Evolutionary conservation across 2,888 invertebrate genomes (phyloP).

Genomic region (Agrochola litura): DNA sequence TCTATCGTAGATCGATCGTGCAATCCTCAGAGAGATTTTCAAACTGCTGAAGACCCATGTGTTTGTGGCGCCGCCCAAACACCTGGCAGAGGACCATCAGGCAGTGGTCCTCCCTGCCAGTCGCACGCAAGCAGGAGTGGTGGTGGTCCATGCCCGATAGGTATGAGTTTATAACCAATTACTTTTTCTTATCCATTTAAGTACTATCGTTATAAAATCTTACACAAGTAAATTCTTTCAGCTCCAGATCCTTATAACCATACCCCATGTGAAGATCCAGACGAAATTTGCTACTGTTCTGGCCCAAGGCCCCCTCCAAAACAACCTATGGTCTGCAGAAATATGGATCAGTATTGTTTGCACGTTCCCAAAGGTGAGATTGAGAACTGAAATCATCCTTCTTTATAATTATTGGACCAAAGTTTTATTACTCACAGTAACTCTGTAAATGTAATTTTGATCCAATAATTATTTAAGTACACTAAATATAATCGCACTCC

Average conservation of each 20-base stretch:
- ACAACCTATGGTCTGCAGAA: conserved; percentile 81
- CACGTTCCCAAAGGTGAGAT: conserved; percentile 87
- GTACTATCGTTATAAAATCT: not conserved
- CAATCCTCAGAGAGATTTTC: conserved; percentile 78
- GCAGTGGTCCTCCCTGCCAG: conserved; percentile 60
- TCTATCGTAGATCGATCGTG: conserved; percentile 82
- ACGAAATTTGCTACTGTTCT: conserved; percentile 85
- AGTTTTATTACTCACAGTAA: conserved; percentile 9
- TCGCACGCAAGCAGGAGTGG: conserved; percentile 43
- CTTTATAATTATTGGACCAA: conserved; percentile 48
- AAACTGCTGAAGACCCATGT: conserved; percentile 81
- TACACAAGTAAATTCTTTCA: conserved; percentile 50
- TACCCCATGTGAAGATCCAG: conserved; percentile 83
- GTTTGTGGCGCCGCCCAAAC: conserved; percentile 79
- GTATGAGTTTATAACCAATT: conserved; percentile 63
- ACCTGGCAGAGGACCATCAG: conserved; percentile 46
- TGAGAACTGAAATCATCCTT: conserved; percentile 63
- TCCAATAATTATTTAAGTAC: conserved; percentile 24
- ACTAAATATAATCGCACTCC: not conserved
- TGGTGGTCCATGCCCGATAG: conserved; percentile 76
- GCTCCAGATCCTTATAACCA: conserved; percentile 79
- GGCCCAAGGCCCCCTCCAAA: conserved; percentile 78
- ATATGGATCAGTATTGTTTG: conserved; percentile 85
- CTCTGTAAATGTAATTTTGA: conserved; percentile 27
- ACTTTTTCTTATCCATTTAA: not conserved